Evolutionary conservation across 1,140 invertebrate genomes (phyloP).

Genomic region (Hypothenemus hampei): DNA sequence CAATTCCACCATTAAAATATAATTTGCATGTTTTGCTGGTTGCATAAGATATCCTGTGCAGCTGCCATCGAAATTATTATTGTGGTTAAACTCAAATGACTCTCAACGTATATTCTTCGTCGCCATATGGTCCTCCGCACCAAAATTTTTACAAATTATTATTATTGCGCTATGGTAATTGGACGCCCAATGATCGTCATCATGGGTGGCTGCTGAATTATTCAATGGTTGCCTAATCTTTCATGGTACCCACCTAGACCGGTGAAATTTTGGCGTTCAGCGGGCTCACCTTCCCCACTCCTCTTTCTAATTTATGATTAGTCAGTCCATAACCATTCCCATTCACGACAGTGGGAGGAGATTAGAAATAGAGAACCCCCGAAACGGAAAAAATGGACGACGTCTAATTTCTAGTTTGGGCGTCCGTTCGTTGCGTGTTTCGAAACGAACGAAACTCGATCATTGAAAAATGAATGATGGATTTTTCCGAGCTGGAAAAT

Average conservation of each 20-base stretch:
- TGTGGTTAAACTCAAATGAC: constrained; percentile 2
- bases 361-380: constrained; percentile 18
- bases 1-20: not conserved
- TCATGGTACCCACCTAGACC: too few species aligned
- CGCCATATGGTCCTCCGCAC: constrained; percentile 10
- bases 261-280: not conserved
- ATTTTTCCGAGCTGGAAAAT: too few species aligned
- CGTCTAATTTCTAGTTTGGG: too few species aligned
- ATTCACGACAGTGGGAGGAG: constrained; percentile 3
- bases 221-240: too few species aligned
- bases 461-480: too few species aligned
- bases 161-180: constrained; percentile 8
- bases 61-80: constrained; percentile 10
- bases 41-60: constrained; percentile 6
- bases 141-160: constrained; percentile 3
- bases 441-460: constrained; percentile 5
- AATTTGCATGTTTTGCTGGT: constrained; percentile 10
- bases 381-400: constrained; percentile 1
- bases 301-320: too few species aligned
- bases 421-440: constrained; percentile 8
- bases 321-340: constrained; percentile 5
- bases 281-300: too few species aligned
- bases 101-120: constrained; percentile 5
- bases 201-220: not conserved
- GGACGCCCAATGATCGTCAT: too few species aligned